A percentile compares a stretch with the other conserved stretches of the same genome.
Conservation (phyloP, 2,888 invertebrate species). For the Diloba caeruleocephala region DNA sequence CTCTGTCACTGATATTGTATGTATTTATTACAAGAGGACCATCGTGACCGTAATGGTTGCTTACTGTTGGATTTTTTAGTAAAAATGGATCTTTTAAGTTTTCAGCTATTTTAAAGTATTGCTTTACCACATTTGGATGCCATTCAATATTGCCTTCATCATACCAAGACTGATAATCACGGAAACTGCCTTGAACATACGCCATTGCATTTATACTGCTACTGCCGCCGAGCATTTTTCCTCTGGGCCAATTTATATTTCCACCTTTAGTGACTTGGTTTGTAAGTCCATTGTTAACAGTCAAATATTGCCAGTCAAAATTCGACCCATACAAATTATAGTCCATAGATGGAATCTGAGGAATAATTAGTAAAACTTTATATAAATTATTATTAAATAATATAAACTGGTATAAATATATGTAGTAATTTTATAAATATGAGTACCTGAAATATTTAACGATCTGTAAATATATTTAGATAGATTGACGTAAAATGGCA, state of each 20-base stretch:
- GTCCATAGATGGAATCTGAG: slow-evolving; percentile 33
- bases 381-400: too few relatives aligned
- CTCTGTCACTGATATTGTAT: slow-evolving; percentile 72
- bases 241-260: slow-evolving; percentile 85
- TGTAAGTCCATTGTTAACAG: slow-evolving; percentile 91
- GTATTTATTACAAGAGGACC: slow-evolving; percentile 82
- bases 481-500: too few relatives aligned
- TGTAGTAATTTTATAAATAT: too few relatives aligned
- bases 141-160: slow-evolving; percentile 68
- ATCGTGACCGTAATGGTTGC: slow-evolving; percentile 69
- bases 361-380: background rate
- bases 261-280: slow-evolving; percentile 89
- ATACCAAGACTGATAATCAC: slow-evolving; percentile 86
- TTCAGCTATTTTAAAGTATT: slow-evolving; percentile 32
- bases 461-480: too few relatives aligned
- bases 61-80: slow-evolving; percentile 52
- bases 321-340: slow-evolving; percentile 3
- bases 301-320: slow-evolving; percentile 85
- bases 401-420: too few relatives aligned
- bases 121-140: slow-evolving; percentile 15
- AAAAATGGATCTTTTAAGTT: slow-evolving; percentile 38
- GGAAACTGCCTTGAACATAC: slow-evolving; percentile 82
- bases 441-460: too few relatives aligned
- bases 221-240: slow-evolving; percentile 89
- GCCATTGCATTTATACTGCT: slow-evolving; percentile 87